These are phyloP conservation scores for Etheostoma perlongum DNA, from an alignment of 2,797 vertebrate genomes.

Conservation along the genomic window DNA sequence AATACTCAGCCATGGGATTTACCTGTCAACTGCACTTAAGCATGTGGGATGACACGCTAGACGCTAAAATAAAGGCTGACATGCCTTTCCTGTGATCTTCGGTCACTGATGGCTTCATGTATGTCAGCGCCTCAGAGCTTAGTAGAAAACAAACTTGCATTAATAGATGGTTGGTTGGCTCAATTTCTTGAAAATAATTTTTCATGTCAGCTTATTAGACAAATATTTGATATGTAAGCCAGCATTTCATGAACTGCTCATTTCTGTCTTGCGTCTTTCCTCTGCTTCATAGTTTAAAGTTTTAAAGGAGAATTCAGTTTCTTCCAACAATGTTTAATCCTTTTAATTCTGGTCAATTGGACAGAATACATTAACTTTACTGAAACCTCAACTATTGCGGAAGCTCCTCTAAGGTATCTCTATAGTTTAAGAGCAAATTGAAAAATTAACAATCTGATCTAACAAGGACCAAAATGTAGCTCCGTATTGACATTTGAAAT, in stretches of 20 bases:
- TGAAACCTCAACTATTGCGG: not conserved
- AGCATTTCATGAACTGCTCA: constrained; percentile 14
- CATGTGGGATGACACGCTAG: constrained; percentile 55
- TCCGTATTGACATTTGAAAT: constrained; percentile 49
- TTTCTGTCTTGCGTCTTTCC: not conserved
- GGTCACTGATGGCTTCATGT: constrained; percentile 56
- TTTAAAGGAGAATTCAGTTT: not conserved
- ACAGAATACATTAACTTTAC: not conserved
- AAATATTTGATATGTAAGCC: constrained; percentile 39
- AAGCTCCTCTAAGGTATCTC: constrained; percentile 18
- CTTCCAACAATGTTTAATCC: not conserved
- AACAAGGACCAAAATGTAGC: constrained; percentile 33
- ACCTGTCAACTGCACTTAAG: constrained; percentile 76
- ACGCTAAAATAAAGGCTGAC: constrained; percentile 66
- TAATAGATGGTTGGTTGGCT: constrained; percentile 22
- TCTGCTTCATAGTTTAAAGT: not conserved
- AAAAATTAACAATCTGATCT: constrained; percentile 48
- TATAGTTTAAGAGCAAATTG: constrained; percentile 23
- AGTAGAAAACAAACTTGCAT: constrained; percentile 50
- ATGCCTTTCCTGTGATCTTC: constrained; percentile 57
- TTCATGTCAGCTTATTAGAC: constrained; percentile 20
- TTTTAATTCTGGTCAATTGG: not conserved
- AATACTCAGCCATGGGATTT: constrained; percentile 73
- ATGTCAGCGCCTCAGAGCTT: constrained; percentile 44
- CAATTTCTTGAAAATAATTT: constrained; percentile 17